phyloP scores from a whole-genome alignment of 2,888 invertebrate genomes.

The Stenodera caucasica region DNA sequence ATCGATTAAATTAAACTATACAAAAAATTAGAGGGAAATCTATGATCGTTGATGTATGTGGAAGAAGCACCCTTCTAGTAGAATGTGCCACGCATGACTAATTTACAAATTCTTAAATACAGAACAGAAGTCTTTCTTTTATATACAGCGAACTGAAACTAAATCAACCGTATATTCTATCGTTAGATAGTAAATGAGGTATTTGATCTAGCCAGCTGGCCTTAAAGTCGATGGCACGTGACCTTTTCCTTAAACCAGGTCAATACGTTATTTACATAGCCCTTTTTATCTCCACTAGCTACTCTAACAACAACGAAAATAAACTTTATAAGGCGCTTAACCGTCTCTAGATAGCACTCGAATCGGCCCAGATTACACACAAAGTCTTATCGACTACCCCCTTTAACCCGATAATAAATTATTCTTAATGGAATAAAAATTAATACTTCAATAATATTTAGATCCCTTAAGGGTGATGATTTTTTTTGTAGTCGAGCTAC shows the following conservation, averaged over 20 bases:
- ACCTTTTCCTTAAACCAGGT: constrained; percentile 29
- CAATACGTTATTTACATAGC: constrained; percentile 32
- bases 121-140: neutral
- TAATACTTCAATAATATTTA: too few relatives aligned
- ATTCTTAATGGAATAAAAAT: too few relatives aligned
- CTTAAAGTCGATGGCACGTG: constrained; percentile 27
- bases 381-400: too few relatives aligned
- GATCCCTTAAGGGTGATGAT: too few relatives aligned
- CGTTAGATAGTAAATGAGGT: constrained; percentile 20
- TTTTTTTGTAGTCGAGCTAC: too few relatives aligned
- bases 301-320: neutral
- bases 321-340: constrained; percentile 25
- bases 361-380: too few relatives aligned
- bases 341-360: neutral
- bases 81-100: constrained; percentile 24
- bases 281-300: constrained; percentile 20
- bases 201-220: constrained; percentile 27
- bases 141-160: neutral
- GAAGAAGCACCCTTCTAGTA: constrained; percentile 20
- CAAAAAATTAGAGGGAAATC: too few relatives aligned
- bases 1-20: neutral
- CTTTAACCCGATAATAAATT: too few relatives aligned
- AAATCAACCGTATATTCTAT: neutral
- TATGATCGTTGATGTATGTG: neutral
- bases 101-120: constrained; percentile 21